Evolutionary conservation across 1,140 invertebrate genomes (phyloP).

Genomic region (Schlechtendalia chinensis): DNA sequence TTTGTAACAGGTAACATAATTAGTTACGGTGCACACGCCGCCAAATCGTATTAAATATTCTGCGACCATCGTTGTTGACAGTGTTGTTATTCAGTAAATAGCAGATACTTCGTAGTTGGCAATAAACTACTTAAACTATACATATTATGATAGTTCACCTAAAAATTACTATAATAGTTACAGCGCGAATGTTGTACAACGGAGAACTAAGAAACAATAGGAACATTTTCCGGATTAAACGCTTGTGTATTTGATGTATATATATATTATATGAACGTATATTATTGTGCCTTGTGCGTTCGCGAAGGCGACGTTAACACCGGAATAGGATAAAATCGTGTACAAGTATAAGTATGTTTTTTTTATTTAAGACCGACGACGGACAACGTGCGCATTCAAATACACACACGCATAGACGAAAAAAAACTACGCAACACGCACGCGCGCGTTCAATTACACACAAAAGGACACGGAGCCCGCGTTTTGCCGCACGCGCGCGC

Average conservation of each 20-base stretch:
- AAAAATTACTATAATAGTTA: too few relatives aligned
- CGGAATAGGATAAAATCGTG: not conserved
- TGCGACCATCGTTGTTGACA: too few relatives aligned
- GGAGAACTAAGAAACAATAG: not conserved
- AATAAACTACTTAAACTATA: too few relatives aligned
- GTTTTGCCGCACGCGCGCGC: conserved; percentile 22
- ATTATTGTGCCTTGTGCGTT: not conserved
- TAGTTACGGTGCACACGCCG: too few relatives aligned
- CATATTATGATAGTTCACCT: too few relatives aligned
- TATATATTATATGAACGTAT: too few relatives aligned
- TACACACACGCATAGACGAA: not conserved
- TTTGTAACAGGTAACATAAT: too few relatives aligned
- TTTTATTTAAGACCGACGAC: not conserved
- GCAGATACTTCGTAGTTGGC: too few relatives aligned
- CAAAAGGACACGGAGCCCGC: conserved; percentile 20
- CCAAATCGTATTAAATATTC: too few relatives aligned
- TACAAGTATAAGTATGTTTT: not conserved
- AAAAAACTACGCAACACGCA: not conserved
- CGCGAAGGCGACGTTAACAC: conserved; percentile 5
- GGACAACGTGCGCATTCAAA: conserved; percentile 8
- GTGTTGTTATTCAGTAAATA: too few relatives aligned
- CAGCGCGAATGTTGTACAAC: not conserved
- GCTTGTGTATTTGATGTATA: not conserved
- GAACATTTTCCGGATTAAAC: not conserved
- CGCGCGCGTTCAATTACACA: not conserved